Evolutionary conservation across 2,113 vertebrate species (phyloP), one percentile per base, ranked within the genome.

Genomic region (Argyrosomus japonicus): DNA sequence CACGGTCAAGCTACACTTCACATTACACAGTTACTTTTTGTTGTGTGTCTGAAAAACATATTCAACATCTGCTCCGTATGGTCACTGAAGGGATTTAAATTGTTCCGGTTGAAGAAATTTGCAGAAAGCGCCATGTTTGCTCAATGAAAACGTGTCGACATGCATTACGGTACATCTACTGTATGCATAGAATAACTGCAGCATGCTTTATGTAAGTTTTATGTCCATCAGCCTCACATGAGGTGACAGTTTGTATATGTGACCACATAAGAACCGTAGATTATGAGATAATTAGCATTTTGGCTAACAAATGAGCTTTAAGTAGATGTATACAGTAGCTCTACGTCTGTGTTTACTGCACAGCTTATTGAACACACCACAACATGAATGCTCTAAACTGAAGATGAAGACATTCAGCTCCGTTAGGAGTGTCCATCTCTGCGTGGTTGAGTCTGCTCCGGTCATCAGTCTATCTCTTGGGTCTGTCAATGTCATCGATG

Each of bases 401-500:
- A 58, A 89, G 58, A 75, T 58, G 17, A 75, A 76, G 69, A 91
- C 85, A 82, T 85, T 90, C 85, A 13, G 43, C 47, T 77, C 64
- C 68, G 47, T 56, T 69, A 79, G 82, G 79, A 68, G 56, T 75
- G 62, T 84, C 68, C 54, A 18, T 50, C 73, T 79, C 88, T 80
- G 90, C 56, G 79, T 62, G 51, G 74, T 29, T 81, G 57, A 36
- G 19, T 60, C 60, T 5, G 61, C 15, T 45, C 71, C 9, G 5
- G 32, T 32, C 53, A 13, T 50, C 57, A 29, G 79, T 93, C 95
- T 98, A 99, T 97, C 98, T 97, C 93, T 98, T 99, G 79, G 98
- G 98, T 70, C 98, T 94, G 92, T 99, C 98, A 64, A 97, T 96
- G 91, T 99, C 98, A 11, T 99, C 98, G 48, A 99, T 99, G 81